Evolutionary conservation across 2,797 vertebrate genomes (phyloP), one percentile per base, ranked within the genome.

Genomic region (Crypturellus tataupa): DNA sequence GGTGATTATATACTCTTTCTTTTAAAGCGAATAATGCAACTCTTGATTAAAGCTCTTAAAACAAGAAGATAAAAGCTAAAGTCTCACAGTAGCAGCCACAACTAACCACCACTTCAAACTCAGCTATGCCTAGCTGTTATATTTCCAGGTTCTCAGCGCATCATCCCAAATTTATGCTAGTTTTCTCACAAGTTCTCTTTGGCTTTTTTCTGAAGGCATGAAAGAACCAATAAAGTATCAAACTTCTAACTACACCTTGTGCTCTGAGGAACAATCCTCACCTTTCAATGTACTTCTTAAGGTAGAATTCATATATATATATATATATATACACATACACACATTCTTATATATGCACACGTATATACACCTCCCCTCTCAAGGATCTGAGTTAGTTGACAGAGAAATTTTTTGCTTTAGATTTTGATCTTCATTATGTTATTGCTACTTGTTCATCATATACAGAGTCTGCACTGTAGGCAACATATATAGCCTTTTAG

Each of bases 291-390:
- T 9, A 23, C 78, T 37, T 70, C 2, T 9, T 24, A 60, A 12
- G 60, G 1, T 3, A 11, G 5, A 12, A 49, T 59, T 75, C 5
- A 33, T 23, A 39, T 5, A 55, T 8, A 53, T 9, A 29, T 9
- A 13, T 23, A 12, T 23, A 9, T 12, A 18, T 3, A 21, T 8
- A 59, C 56, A 59, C 24, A 53, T 14, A 53, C 7, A 53, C 6
- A 49, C 25, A 18, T 25, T 24, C 25, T 12, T 25, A 29, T 23
- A 13, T 33, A 35, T 59, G 12, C 16, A 35, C 17, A 24, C 18
- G 14, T 8, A 14, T 18, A 60, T 9, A 35, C 21, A 35, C 7
- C n/a, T 21, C 58, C 6, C 18, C 5, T 5, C 2, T 0, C 9
- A 59, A 68, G 18, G 68, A 35, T 9, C 11, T 29, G 9, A 80